Conservation (phyloP, 2,113 vertebrate genomes). For the Ameiurus melas region DNA sequence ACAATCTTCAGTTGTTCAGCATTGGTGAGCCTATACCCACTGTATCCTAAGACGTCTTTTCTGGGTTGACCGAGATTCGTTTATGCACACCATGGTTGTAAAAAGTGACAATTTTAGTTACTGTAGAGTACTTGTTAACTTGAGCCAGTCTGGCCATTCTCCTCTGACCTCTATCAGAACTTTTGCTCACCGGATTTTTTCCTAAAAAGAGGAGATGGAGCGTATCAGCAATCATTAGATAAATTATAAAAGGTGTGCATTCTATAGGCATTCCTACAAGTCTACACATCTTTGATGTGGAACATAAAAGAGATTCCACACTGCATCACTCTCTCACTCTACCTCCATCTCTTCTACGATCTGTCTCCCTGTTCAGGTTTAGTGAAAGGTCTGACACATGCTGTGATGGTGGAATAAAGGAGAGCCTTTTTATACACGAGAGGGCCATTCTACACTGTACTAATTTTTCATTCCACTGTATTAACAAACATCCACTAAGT, state of each 20-base stretch:
- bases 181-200: neutral
- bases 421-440: neutral
- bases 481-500: constrained; percentile 16
- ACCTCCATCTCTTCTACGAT: neutral
- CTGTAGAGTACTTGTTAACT: neutral
- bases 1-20: neutral
- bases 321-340: constrained; percentile 16
- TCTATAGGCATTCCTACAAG: constrained; percentile 27
- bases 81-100: neutral
- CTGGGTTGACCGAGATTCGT: neutral
- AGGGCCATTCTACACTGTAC: constrained; percentile 4
- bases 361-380: constrained; percentile 30
- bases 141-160: neutral
- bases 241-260: neutral
- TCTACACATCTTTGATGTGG: constrained; percentile 49
- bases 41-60: neutral
- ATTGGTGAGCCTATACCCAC: neutral
- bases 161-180: neutral
- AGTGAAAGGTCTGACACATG: constrained; percentile 23
- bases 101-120: neutral
- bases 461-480: constrained; percentile 13
- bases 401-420: constrained; percentile 26
- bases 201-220: neutral
- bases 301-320: constrained; percentile 59
- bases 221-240: neutral